Conservation (phyloP, 1,140 invertebrate genomes). For the Hylaeus volcanicus region DNA sequence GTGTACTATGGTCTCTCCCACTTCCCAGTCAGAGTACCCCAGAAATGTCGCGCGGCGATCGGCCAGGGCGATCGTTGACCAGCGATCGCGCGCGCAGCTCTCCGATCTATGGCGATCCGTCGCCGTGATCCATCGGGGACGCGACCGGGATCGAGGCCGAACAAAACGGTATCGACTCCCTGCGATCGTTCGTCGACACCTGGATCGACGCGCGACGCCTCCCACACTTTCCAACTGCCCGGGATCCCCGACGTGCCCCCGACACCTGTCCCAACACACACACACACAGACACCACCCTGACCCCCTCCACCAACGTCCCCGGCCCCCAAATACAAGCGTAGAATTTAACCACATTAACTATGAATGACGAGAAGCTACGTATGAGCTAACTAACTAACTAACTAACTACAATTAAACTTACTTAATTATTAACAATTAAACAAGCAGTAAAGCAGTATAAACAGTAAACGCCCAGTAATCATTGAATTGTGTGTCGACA, state of each 20-base stretch:
- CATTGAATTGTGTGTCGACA: conserved; percentile 82
- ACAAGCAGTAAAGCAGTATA: conserved; percentile 81
- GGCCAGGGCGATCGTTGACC: conserved; percentile 57
- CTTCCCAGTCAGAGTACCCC: conserved; percentile 73
- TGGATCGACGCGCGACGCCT: conserved; percentile 42
- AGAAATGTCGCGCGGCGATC: conserved; percentile 60
- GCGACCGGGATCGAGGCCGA: too few relatives aligned
- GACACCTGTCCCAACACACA: neutral
- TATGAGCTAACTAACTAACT: conserved; percentile 76
- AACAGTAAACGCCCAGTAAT: conserved; percentile 81
- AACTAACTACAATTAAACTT: conserved; percentile 82
- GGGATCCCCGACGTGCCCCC: conserved; percentile 24
- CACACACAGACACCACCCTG: neutral
- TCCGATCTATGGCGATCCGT: neutral
- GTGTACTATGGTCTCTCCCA: conserved; percentile 82
- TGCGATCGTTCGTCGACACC: conserved; percentile 34
- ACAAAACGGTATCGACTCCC: neutral
- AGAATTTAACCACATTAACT: conserved; percentile 80
- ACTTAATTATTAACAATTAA: conserved; percentile 81
- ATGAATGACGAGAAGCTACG: conserved; percentile 78
- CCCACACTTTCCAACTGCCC: conserved; percentile 45
- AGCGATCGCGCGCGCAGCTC: conserved; percentile 28
- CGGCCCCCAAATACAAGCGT: conserved; percentile 73
- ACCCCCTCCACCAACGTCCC: conserved; percentile 13
- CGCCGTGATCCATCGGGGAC: neutral